Conservation (phyloP, 92 coral and sea anemone genomes). For the Umimayanthus kanabou region DNA sequence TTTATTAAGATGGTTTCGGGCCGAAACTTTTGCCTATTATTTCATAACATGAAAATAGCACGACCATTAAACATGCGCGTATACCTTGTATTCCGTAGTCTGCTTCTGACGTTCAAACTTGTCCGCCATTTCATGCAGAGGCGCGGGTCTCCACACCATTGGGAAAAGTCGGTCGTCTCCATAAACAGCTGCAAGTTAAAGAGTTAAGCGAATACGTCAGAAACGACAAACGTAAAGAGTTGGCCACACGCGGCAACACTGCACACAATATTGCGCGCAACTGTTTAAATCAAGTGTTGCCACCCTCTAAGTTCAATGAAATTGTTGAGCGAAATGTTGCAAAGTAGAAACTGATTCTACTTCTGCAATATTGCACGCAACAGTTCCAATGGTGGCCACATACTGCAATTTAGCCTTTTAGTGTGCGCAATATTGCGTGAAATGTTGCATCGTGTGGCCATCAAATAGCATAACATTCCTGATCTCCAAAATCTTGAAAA, state of each 20-base stretch:
- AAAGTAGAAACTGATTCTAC: too few relatives aligned
- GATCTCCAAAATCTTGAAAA: too few relatives aligned
- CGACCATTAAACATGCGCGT: background rate
- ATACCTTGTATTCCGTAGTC: slow-evolving; percentile 78
- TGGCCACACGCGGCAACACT: too few relatives aligned
- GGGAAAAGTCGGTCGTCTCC: slow-evolving; percentile 83
- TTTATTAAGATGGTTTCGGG: background rate
- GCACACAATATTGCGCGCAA: too few relatives aligned
- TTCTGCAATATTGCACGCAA: too few relatives aligned
- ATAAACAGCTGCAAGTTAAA: slow-evolving; percentile 77
- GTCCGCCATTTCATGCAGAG: slow-evolving; percentile 77
- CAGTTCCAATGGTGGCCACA: too few relatives aligned
- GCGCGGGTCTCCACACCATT: slow-evolving; percentile 86
- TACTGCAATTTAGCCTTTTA: too few relatives aligned
- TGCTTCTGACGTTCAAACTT: slow-evolving; percentile 71
- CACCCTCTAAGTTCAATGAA: too few relatives aligned
- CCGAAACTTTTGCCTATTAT: background rate
- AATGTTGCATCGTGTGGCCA: background rate
- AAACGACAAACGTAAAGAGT: background rate
- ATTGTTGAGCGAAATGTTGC: too few relatives aligned
- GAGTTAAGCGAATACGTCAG: background rate
- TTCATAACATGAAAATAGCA: background rate
- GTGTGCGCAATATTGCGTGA: too few relatives aligned
- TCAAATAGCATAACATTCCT: too few relatives aligned
- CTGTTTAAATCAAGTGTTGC: too few relatives aligned